Base-by-base conservation (phyloP, 1,140 invertebrate genomes). In the Thaumatotibia leucotreta region DNA sequence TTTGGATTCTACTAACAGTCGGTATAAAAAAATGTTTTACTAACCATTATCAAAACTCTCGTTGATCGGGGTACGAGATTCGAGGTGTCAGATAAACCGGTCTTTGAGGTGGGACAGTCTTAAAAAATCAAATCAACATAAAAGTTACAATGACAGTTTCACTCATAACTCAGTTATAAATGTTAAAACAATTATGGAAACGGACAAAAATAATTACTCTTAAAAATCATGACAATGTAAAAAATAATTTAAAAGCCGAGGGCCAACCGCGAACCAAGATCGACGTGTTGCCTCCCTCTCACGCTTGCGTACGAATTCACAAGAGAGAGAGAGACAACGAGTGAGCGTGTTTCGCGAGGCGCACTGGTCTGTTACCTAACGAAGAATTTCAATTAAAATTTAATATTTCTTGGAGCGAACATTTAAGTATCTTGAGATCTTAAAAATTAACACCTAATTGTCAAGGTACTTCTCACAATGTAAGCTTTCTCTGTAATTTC, bases 141-240 rank as follows among this genome's bases (percentile, higher is more conserved):
- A 29, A 58, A 11, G 5, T 2, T 14, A 52, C 6, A 24, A 58
- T 58, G 52, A 58, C 52, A 58, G 52, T 58, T 31, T 17, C 24
- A 58, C 52, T 58, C 52, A 58, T 58, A 58, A 58, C 52, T 58
- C 52, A 58, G 24, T 10, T 17, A 31, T 58, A 58, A 58, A 58
- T 58, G 52, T 58, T 58, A 58, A 58, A 6, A 31, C 14, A 58
- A 58, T 58, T 58, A 58, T 58, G n/a, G 17, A 31, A 27, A 27
- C 22, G 20, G 52, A 11, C n/a, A 4, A 27, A 58, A 24, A 27
- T 58, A 58, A 58, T 58, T 58, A 58, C 22, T 24, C 27, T 29
- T 14, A 27, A 52, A 24, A 27, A 29, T 2, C 52, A 27, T 27
- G 52, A 31, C 52, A 9, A 58, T 29, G 52, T 31, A 6, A 27